A percentile compares a stretch with the other conserved stretches of the same genome.
Conservation (phyloP, 2,888 invertebrate species). For the Malachius bipustulatus region DNA sequence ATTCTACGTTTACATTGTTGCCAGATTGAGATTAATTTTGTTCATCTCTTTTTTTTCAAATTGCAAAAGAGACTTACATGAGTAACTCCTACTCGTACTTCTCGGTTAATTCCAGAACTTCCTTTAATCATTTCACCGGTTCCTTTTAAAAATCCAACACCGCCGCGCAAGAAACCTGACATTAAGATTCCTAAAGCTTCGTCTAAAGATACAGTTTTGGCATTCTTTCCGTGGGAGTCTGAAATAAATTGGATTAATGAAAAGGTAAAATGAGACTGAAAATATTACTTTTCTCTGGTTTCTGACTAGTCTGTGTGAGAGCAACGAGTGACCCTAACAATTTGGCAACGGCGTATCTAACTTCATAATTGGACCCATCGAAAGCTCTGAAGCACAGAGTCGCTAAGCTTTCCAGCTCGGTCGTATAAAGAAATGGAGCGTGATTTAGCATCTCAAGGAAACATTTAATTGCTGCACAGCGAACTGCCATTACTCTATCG, state of each 20-base stretch:
- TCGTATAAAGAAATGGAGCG: constrained; percentile 71
- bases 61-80: constrained; percentile 83
- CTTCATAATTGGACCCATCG: constrained; percentile 86
- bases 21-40: constrained; percentile 3
- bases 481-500: constrained; percentile 85
- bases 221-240: constrained; percentile 44
- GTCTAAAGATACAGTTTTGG: constrained; percentile 67
- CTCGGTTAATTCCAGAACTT: constrained; percentile 82
- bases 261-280: constrained; percentile 7
- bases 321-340: constrained; percentile 80
- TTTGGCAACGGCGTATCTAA: constrained; percentile 82
- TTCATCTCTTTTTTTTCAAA: no score
- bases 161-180: constrained; percentile 89
- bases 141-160: constrained; percentile 86
- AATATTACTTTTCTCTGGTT: constrained; percentile 39
- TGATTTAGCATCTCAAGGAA: constrained; percentile 81
- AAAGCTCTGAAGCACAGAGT: constrained; percentile 86
- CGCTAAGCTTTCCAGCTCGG: constrained; percentile 83
- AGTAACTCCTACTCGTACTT: constrained; percentile 94
- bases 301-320: constrained; percentile 66
- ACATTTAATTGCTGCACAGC: constrained; percentile 87
- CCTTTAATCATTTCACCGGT: constrained; percentile 93
- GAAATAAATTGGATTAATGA: constrained; percentile 2
- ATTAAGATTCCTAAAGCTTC: constrained; percentile 85
- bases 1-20: no score